Conservation (phyloP, 1,140 invertebrate species). For the Coenobita brevimanus region DNA sequence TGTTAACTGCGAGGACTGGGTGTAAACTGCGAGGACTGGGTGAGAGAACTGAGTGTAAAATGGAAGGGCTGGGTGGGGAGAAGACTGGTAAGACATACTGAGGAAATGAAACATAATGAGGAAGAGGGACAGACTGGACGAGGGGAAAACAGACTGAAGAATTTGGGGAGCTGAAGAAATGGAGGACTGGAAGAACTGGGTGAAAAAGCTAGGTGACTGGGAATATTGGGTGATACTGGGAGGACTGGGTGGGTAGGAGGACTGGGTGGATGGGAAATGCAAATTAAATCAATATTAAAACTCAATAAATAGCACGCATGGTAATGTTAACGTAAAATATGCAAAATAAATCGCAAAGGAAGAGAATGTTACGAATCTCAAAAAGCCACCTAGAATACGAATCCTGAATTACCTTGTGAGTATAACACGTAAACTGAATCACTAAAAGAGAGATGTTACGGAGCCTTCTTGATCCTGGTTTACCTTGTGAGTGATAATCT, state of each 20-base stretch:
- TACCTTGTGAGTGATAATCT: conserved; percentile 60
- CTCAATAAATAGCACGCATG: neutral
- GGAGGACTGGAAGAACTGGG: too few relatives aligned
- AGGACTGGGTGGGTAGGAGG: neutral
- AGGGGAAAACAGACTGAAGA: too few relatives aligned
- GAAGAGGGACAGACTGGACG: neutral
- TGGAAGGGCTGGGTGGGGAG: neutral
- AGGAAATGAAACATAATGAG: neutral
- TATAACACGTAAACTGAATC: too few relatives aligned
- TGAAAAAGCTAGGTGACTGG: neutral
- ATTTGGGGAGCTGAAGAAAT: too few relatives aligned
- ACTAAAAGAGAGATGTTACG: too few relatives aligned
- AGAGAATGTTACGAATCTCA: too few relatives aligned
- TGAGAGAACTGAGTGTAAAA: neutral
- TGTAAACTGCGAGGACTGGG: too few relatives aligned
- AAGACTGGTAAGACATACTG: neutral
- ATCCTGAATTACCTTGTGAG: too few relatives aligned
- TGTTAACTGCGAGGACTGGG: too few relatives aligned
- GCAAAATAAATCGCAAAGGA: neutral
- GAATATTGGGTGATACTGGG: neutral
- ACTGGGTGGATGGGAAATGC: neutral
- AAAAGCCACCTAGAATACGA: too few relatives aligned
- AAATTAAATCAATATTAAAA: neutral
- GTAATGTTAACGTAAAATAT: neutral
- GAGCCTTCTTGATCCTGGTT: too few relatives aligned